A percentile compares a stretch with the other conserved stretches of the same genome.
phyloP scores from a whole-genome alignment of 2,888 invertebrate species.

The Mythimna pallens region DNA sequence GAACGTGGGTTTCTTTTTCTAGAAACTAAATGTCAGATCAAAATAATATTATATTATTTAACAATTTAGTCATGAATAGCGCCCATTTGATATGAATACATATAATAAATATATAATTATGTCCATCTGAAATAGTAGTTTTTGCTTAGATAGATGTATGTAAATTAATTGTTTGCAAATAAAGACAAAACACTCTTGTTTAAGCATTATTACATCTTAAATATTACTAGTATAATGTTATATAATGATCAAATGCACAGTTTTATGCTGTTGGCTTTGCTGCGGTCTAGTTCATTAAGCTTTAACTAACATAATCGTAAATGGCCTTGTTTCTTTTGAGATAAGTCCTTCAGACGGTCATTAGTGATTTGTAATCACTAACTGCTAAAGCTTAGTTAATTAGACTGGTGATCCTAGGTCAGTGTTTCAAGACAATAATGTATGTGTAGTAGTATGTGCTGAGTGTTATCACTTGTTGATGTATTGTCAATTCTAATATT shows the following conservation, averaged over 20 bases:
- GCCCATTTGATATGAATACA: neutral
- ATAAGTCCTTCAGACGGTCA: neutral
- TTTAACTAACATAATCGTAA: slow-evolving; percentile 2
- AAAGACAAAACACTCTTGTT: slow-evolving; percentile 9
- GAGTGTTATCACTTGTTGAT: slow-evolving; percentile 41
- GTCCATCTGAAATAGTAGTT: slow-evolving; percentile 3
- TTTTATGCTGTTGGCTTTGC: slow-evolving; percentile 10
- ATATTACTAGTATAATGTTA: slow-evolving; percentile 16
- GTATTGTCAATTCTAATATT: slow-evolving; percentile 62
- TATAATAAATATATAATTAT: slow-evolving; percentile 6
- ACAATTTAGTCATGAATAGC: neutral
- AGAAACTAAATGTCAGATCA: neutral
- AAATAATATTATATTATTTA: neutral
- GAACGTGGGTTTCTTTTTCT: neutral
- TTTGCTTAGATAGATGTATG: slow-evolving; percentile 29
- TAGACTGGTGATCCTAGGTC: slow-evolving; percentile 21
- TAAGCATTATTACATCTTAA: slow-evolving; percentile 5
- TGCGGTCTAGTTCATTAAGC: slow-evolving; percentile 16
- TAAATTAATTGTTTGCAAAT: slow-evolving; percentile 28
- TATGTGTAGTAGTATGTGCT: slow-evolving; percentile 47
- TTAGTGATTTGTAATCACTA: neutral
- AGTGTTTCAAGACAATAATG: slow-evolving; percentile 62
- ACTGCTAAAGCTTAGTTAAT: slow-evolving; percentile 21
- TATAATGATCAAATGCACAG: slow-evolving; percentile 13
- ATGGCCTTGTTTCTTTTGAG: neutral